A percentile compares a stretch with the other conserved stretches of the same genome.
These are phyloP conservation scores for Eurystomus gularis DNA, from an alignment of 2,113 vertebrate species.

Conservation along the genomic window DNA sequence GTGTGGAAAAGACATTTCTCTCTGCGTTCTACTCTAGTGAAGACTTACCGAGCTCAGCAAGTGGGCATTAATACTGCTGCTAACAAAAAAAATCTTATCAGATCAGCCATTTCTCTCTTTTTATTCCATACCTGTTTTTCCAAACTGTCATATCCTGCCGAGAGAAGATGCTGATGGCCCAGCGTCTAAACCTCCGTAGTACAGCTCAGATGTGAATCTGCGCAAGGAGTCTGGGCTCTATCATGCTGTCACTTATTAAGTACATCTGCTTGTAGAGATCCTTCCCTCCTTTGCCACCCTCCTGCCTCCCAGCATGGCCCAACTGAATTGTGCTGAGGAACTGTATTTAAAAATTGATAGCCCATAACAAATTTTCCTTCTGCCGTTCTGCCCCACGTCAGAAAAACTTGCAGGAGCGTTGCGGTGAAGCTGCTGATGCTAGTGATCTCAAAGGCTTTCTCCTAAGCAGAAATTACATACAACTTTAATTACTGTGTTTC, in stretches of 20 bases:
- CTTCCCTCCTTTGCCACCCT: background rate
- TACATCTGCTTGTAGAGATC: background rate
- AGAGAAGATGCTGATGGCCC: constrained; percentile 40
- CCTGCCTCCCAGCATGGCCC: background rate
- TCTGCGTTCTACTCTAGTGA: background rate
- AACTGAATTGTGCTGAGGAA: background rate
- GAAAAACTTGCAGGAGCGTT: background rate
- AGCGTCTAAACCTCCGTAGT: background rate
- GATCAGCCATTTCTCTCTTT: constrained; percentile 49
- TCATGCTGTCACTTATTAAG: background rate
- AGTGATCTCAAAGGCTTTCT: background rate
- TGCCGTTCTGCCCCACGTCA: background rate
- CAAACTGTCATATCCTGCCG: constrained; percentile 33
- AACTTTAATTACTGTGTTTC: background rate
- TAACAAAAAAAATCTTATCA: constrained; percentile 58
- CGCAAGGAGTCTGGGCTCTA: background rate
- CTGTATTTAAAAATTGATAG: constrained; percentile 31
- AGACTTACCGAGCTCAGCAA: background rate
- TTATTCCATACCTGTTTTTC: constrained; percentile 52
- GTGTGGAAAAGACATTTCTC: background rate
- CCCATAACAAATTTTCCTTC: background rate
- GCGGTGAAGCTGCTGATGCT: background rate
- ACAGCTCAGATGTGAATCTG: constrained; percentile 11
- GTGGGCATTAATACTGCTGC: constrained; percentile 32
- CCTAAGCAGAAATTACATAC: background rate